phyloP scores from a whole-genome alignment of 2,113 vertebrate genomes.

The Empidonax traillii region DNA sequence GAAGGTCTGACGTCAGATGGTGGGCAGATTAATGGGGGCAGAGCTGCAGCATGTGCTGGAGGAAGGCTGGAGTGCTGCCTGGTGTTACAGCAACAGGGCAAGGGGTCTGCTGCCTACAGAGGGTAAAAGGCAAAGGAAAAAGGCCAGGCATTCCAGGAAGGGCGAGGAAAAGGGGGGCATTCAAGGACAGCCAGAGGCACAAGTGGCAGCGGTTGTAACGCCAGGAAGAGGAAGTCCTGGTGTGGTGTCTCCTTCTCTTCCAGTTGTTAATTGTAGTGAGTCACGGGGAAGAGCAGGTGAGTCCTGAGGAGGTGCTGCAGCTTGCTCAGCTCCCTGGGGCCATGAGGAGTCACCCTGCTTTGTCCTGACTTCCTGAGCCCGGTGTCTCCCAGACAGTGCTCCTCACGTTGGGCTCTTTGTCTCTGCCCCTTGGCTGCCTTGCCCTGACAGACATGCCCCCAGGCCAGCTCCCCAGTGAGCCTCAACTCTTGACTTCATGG shows the following conservation, averaged over 20 bases:
- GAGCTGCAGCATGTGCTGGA: not conserved
- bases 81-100: not conserved
- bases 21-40: not conserved
- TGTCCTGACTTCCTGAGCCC: not conserved
- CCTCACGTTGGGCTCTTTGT: not conserved
- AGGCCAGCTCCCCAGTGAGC: not conserved
- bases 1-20: not conserved
- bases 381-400: not conserved
- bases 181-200: not conserved
- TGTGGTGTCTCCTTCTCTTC: not conserved
- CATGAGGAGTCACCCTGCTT: not conserved
- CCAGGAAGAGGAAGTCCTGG: not conserved
- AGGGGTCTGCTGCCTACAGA: not conserved
- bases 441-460: not conserved
- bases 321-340: not conserved
- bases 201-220: not conserved
- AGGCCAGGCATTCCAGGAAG: not conserved
- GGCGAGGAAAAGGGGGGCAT: not conserved
- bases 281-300: not conserved
- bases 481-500: not conserved
- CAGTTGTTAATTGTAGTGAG: not conserved
- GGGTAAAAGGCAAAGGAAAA: not conserved
- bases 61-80: not conserved
- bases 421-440: not conserved
- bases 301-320: not conserved